Base-by-base conservation (phyloP, 2,113 vertebrate genomes). In the Malurus elegans region DNA sequence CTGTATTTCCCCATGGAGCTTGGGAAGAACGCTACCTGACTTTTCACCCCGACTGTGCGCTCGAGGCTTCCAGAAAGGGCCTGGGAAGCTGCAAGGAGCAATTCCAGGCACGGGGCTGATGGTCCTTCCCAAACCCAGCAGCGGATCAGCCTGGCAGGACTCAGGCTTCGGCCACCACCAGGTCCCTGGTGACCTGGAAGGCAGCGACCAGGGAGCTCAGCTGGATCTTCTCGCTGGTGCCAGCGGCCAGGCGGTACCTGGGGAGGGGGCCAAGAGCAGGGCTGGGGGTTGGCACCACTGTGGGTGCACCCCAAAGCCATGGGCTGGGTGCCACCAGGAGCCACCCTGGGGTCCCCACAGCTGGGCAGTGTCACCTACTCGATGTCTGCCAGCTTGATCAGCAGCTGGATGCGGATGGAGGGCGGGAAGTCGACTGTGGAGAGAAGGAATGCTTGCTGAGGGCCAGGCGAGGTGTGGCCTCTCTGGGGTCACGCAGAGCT, bases 201-300 rank as follows among this genome's bases (percentile, higher is more conserved):
- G 99, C 99, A 0, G 99, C 99, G 1, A 99, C 98, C 97, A 99
- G 98, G 56, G 99, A 99, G 94, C 99, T 99, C 86, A 99, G 98
- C 98, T 99, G 99, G 90, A 99, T 99, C 98, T 99, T 99, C 96
- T 99, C 99, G 3, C 94, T 99, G 79, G 99, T 99, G 45, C 99
- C 99, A 6, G 98, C 98, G 8, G 99, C 98, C 44, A 99, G 93
- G 12, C 99, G 98, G 97, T 99, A 98, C 97, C 99, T 99, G 85
- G 75, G 54, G 90, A 28, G 40, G 81, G 60, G 47, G 23, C 18
- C 12, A 65, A 81, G 47, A n/a, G 42, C 54, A 75, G 14, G 13
- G 24, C 2, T 0, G 3, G 67, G 18, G 7, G 14, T 28, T 42
- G 20, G 10, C 61, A 31, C 12, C n/a, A 9, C 18, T 12, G 0